These are phyloP conservation scores for Percina caprodes DNA, from an alignment of 2,113 vertebrate genomes.

Conservation along the genomic window DNA sequence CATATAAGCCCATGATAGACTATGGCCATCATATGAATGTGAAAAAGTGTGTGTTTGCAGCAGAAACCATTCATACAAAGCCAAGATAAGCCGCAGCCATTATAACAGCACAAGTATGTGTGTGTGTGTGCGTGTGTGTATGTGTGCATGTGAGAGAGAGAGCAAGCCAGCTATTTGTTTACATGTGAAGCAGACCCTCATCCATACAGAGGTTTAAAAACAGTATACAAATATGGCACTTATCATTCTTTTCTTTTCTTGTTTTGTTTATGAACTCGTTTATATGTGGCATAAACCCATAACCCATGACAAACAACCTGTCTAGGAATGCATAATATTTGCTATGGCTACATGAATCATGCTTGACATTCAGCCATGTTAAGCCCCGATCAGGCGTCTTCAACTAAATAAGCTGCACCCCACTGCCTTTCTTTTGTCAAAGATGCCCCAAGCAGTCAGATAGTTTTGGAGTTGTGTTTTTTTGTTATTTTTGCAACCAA, in stretches of 20 bases:
- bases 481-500: too few relatives aligned
- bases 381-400: too few relatives aligned
- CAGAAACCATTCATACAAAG: constrained; percentile 30
- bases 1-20: constrained; percentile 23
- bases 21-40: constrained; percentile 8
- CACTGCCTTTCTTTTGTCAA: too few relatives aligned
- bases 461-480: too few relatives aligned
- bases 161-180: neutral
- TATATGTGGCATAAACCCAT: neutral
- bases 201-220: neutral
- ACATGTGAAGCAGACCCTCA: neutral
- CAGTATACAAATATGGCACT: neutral
- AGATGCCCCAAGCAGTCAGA: too few relatives aligned
- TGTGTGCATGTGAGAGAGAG: neutral
- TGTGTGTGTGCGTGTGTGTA: constrained; percentile 1
- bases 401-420: too few relatives aligned
- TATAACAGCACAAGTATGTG: neutral
- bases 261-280: neutral
- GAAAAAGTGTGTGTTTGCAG: constrained; percentile 1
- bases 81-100: constrained; percentile 4
- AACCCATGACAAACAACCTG: neutral
- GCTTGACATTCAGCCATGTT: too few relatives aligned
- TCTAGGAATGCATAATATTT: neutral
- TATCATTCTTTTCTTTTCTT: neutral
- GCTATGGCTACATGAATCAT: too few relatives aligned